Base-by-base conservation (phyloP, 37 sponge, comb jelly and placozoan genomes). In the Bolinopsis microptera region DNA sequence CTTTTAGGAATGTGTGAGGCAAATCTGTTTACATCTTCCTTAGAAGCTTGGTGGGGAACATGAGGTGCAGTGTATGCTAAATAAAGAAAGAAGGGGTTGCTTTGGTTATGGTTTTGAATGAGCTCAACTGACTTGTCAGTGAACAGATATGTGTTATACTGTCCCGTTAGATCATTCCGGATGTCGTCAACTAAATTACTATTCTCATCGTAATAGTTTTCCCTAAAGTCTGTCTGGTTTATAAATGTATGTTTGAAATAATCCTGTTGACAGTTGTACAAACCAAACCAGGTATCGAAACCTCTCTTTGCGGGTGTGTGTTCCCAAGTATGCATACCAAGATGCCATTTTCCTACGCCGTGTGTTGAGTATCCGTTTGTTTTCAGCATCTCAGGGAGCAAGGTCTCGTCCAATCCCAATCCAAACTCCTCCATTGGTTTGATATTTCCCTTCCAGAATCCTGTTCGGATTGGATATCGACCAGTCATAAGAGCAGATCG, bases 401-500 rank as follows among this genome's bases (percentile, higher is more conserved):
- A 8, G 23, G 38, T 80, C 37, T 80, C 82, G 38, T 80, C 37
- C 82, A 80, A 36, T 33, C 38, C 31, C 23, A 80, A 22, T 23
- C 82, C 82, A 1, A 13, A 36, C 37, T 80, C 82, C 82, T 33
- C 82, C 2, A 32, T 80, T 13, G 82, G 82, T 5, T 28, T 24
- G 22, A 80, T 36, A 22, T 80, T 80, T 36, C 82, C 82, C 35
- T 28, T 16, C 82, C 82, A 80, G 23, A 35, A 36, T 33, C 82
- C 82, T 13, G 82, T 80, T 34, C 36, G 1, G 37, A 80, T 28
- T 2, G 82, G 22, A 80, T 80, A 41, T n/a, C 90, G 24, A 1
- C 90, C 90, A 0, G 90, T 86, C 27, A 86, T 35, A 0, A 86
- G 90, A 27, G 38, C 36, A 39, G 36, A 40, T 21, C 90, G 90